Percentiles rank a stretch among this genome's conserved stretches.
These are phyloP conservation scores for Ommatoiulus sabulosus DNA, from an alignment of 2,888 invertebrate species.

Conservation along the genomic window DNA sequence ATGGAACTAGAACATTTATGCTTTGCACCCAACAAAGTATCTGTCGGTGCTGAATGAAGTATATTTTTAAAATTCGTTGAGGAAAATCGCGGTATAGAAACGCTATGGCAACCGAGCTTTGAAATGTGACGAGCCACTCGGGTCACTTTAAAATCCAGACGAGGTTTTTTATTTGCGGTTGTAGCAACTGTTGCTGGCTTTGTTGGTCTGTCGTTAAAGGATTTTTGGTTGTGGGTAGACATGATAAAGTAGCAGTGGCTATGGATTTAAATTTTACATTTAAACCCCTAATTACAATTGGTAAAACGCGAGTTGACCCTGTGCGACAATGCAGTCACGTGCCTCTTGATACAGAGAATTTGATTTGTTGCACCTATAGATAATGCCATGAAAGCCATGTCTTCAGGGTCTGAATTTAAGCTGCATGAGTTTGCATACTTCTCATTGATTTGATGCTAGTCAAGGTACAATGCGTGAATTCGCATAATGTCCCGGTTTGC, in stretches of 20 bases:
- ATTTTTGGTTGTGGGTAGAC: neutral
- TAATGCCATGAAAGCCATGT: too few relatives aligned
- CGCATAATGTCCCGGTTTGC: neutral
- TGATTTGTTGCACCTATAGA: neutral
- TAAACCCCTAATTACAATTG: too few relatives aligned
- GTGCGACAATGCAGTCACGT: neutral
- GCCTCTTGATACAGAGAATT: neutral
- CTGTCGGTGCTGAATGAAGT: too few relatives aligned
- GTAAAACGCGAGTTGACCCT: too few relatives aligned
- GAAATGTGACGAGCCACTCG: neutral
- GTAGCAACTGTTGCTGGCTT: neutral
- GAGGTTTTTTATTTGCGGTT: neutral
- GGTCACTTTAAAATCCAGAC: slow-evolving; percentile 24
- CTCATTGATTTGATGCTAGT: neutral
- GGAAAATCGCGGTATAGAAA: neutral
- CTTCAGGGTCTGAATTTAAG: neutral
- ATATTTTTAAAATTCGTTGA: too few relatives aligned
- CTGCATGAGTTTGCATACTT: slow-evolving; percentile 1
- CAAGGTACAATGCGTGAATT: neutral
- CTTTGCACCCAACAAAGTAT: too few relatives aligned
- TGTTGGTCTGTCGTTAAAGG: neutral
- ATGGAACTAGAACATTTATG: too few relatives aligned
- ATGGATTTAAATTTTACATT: too few relatives aligned
- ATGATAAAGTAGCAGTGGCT: too few relatives aligned
- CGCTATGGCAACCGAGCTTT: neutral